Base-by-base conservation (phyloP, 1,140 invertebrate species). In the Cydia strobilella region DNA sequence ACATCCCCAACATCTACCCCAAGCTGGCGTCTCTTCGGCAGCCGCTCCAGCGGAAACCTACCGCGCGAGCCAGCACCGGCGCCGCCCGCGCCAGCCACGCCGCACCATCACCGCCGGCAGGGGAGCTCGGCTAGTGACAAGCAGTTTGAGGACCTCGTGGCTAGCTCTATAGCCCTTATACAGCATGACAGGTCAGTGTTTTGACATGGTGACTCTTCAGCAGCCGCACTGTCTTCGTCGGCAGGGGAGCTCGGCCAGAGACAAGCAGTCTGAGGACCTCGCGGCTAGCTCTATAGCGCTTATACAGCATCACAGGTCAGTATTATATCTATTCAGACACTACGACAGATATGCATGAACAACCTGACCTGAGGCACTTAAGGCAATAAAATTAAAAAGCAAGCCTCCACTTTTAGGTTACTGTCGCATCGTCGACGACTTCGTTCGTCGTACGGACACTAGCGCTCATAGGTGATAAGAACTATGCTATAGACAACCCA, bases 151-250 rank as follows among this genome's bases (percentile, higher is more conserved):
- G 92, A 94, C 78, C 84, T 94, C 15, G 93, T 95, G 6, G 94
- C 94, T 13, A 95, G 95, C 84, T 95, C 95, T 51, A 94, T 95
- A 23, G 95, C 95, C 3, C 85, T 95, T 13, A 95, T 95, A 78
- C 94, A 94, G 80, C 93, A 94, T 89, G 93, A 94, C 76, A 90
- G 94, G 94, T 94, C 75, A 88, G 84, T 82, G 5, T 31, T 31
- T 27, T 27, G 27, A 2, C 27, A 27, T 27, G 27, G 27, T 27
- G 27, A 2, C 4, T 27, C 27, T 27, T 27, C 27, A 4, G 27
- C 1, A 3, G 3, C 91, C 91, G 0, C 88, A 90, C 65, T 89
- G 92, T 74, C 91, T 93, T 76, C 90, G 90, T 75, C 80, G 91
- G 63, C 90, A 93, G 74, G 92, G 92, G 1, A 92, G 91, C 62